Conservation (phyloP, 2,797 vertebrate species). For the Phyllotis vaccarum region DNA sequence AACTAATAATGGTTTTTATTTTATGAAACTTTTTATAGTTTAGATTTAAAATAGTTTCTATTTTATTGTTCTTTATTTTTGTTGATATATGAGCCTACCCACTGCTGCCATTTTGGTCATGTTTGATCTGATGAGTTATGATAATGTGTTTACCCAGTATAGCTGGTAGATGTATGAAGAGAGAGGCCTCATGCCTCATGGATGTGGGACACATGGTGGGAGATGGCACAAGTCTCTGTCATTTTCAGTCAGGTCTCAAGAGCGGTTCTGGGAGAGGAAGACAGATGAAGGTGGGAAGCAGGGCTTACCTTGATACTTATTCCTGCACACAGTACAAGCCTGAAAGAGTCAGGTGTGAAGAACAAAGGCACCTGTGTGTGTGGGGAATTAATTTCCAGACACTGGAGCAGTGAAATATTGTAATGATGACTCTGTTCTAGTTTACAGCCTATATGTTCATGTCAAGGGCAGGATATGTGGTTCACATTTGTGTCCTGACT, state of each 20-base stretch:
- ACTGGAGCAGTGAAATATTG: not conserved
- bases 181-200: no score
- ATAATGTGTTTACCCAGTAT: no score
- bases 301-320: not conserved
- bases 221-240: not conserved
- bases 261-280: slow-evolving; percentile 28
- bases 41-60: not conserved
- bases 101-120: not conserved
- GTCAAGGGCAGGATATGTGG: slow-evolving; percentile 86
- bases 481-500: slow-evolving; percentile 75
- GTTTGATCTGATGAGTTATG: no score
- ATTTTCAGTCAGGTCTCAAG: slow-evolving; percentile 32
- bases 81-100: not conserved
- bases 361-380: not conserved
- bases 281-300: slow-evolving; percentile 39
- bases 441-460: slow-evolving; percentile 84
- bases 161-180: no score
- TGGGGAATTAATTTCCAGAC: not conserved
- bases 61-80: slow-evolving; percentile 7
- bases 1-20: slow-evolving; percentile 23
- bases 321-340: slow-evolving; percentile 2
- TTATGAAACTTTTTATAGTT: not conserved
- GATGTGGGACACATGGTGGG: no score
- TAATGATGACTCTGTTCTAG: slow-evolving; percentile 24
- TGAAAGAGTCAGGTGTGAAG: not conserved